phyloP scores from a whole-genome alignment of 2,797 vertebrate species.

The Harpagifer antarcticus region DNA sequence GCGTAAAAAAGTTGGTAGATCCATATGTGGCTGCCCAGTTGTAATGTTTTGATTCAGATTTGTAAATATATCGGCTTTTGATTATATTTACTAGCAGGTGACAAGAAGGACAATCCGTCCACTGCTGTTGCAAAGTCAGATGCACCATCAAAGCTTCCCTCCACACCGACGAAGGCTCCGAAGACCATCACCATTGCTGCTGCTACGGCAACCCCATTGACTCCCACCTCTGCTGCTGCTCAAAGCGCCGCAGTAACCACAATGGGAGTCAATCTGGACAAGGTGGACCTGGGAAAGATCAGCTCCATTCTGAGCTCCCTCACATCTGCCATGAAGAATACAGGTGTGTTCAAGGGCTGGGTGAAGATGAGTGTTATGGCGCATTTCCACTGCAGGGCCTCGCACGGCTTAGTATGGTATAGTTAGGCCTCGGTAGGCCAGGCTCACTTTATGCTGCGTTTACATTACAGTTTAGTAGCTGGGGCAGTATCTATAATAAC shows the following conservation, averaged over 20 bases:
- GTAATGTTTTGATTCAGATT: constrained; percentile 9
- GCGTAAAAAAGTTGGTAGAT: neutral
- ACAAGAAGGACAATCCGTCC: constrained; percentile 86
- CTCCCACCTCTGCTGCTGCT: constrained; percentile 54
- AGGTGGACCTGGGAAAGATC: constrained; percentile 98
- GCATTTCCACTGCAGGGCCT: too few relatives aligned
- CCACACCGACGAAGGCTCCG: constrained; percentile 62
- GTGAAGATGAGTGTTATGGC: neutral
- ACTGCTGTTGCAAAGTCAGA: constrained; percentile 67
- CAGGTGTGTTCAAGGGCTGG: constrained; percentile 84
- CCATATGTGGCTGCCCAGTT: constrained; percentile 2
- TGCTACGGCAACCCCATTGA: constrained; percentile 49
- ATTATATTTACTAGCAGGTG: constrained; percentile 81
- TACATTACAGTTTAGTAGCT: too few relatives aligned
- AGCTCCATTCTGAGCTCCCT: constrained; percentile 97
- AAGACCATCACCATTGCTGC: constrained; percentile 58
- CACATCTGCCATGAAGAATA: constrained; percentile 96
- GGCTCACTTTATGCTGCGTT: too few relatives aligned
- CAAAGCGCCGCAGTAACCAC: constrained; percentile 51
- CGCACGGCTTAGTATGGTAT: too few relatives aligned
- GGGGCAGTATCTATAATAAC: too few relatives aligned
- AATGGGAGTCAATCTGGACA: constrained; percentile 91
- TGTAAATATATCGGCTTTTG: constrained; percentile 13
- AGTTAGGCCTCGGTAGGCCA: too few relatives aligned
- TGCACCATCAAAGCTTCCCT: constrained; percentile 57